Base-by-base conservation (phyloP, 2,113 vertebrate genomes). In the Myrmecophaga tridactyla region DNA sequence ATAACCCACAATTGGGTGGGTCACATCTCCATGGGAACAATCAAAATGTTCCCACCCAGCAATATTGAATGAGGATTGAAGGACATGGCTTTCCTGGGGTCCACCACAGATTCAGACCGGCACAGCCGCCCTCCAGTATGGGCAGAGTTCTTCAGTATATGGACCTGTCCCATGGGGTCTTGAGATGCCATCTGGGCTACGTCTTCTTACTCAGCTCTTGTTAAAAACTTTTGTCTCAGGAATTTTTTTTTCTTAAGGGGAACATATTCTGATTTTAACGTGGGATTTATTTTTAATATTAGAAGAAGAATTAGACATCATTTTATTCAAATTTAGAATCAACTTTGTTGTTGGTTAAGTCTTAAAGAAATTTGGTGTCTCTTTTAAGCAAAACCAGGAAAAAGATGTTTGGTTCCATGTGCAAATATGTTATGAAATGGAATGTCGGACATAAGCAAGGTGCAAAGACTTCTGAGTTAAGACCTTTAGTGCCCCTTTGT, bases 311-410 rank as follows among this genome's bases (percentile, higher is more conserved):
- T n/a, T n/a, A n/a, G n/a, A n/a, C n/a, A n/a, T 92, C 12, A 94
- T 0, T 43, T 29, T 43, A 29, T 95, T 84, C 69, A 84, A 86
- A 86, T 90, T 95, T 78, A 72, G 65, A 96, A 39, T 80, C 23
- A 82, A 39, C 4, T 82, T 94, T 67, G 34, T 76, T 86, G 56
- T 75, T 78, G 86, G 56, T 69, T 73, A 89, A 80, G 36, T 69
- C 3, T 48, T 67, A 46, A 56, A 36, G 41, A 62, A 29, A 29
- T 81, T 70, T 7, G 51, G 21, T 89, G 56, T 46, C 27, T 39
- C 81, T 76, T 46, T 70, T 41, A 53, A 86, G 43, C 8, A 95
- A 86, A 89, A 20, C 17, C 72, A 43, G 25, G 21, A 62, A 13
- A 90, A 81, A 31, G 17, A 25, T 12, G 0, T 84, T 87, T 69